Base-by-base conservation (phyloP, 2,888 invertebrate genomes). In the Ennomos fuscantarius region DNA sequence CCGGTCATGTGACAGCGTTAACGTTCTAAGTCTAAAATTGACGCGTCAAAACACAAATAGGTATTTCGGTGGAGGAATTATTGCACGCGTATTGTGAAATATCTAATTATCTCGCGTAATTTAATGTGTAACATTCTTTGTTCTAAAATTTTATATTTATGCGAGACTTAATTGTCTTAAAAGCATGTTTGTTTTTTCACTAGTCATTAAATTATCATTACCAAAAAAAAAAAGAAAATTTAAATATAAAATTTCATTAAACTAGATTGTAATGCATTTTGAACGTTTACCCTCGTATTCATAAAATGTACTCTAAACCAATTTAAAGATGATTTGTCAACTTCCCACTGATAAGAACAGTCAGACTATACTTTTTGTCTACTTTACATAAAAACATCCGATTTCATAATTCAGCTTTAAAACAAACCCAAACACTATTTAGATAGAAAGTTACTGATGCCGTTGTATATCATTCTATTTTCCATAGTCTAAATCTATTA, bases 1-100 rank as follows among this genome's bases (percentile, higher is more conserved):
- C 61, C 65, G 60, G 75, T 87, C 90, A 89, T 89, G 87, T 90
- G 90, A 89, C 81, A 76, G 61, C 62, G 47, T 76, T 70, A 68
- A 62, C 60, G 68, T 69, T 72, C 74, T 65, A 76, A 73, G 75
- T 81, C 76, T 81, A 80, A 81, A 81, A 79, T 72, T 77, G 76
- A 81, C 67, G 57, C 48, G 68, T 72, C 66, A 60, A 63, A 62
- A 66, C 68, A 57, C 60, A 62, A 68, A 69, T 71, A 73, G 65
- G 52, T 62, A 56, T 70, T 66, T 64, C 55, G 62, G 65, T 62
- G 51, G 65, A 68, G 56, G 71, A 70, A 68, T 68, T 67, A 70
- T 73, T 60, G 54, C 50, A 55, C 58, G 66, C 70, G 58, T 58
- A 54, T 66, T 69, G 70, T 68, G 69, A 71, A 69, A 69, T 67